phyloP scores from a whole-genome alignment of 2,113 vertebrate genomes.

The Megaceryle maxima region DNA sequence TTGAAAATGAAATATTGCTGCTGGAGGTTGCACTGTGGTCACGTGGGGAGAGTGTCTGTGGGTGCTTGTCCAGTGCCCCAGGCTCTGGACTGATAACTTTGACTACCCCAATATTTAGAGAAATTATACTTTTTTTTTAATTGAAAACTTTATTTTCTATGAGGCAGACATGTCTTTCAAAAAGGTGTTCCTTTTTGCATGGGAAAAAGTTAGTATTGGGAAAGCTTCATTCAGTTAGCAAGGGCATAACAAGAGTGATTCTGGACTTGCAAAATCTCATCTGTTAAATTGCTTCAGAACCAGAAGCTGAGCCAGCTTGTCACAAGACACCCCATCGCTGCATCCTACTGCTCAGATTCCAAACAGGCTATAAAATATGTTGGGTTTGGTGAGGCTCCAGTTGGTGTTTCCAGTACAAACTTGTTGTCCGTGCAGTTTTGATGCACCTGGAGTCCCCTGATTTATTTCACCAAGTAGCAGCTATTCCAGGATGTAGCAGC shows the following conservation, averaged over 20 bases:
- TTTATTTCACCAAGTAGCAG: background rate
- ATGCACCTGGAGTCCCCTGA: background rate
- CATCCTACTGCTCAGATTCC: background rate
- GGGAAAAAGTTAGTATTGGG: background rate
- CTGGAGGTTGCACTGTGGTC: background rate
- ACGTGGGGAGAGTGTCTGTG: background rate
- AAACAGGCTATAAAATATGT: background rate
- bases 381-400: background rate
- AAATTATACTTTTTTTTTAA: background rate
- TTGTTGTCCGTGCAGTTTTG: background rate
- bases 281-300: background rate
- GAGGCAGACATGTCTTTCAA: background rate
- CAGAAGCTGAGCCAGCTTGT: conserved; percentile 15
- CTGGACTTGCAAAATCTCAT: background rate
- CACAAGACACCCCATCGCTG: background rate
- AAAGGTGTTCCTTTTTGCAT: background rate
- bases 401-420: background rate
- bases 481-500: background rate
- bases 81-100: background rate
- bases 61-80: background rate
- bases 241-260: background rate
- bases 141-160: background rate
- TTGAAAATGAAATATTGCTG: background rate
- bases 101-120: background rate
- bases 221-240: background rate